Evolutionary conservation across 2,113 vertebrate species (phyloP).

Genomic region (Ammospiza caudacuta): DNA sequence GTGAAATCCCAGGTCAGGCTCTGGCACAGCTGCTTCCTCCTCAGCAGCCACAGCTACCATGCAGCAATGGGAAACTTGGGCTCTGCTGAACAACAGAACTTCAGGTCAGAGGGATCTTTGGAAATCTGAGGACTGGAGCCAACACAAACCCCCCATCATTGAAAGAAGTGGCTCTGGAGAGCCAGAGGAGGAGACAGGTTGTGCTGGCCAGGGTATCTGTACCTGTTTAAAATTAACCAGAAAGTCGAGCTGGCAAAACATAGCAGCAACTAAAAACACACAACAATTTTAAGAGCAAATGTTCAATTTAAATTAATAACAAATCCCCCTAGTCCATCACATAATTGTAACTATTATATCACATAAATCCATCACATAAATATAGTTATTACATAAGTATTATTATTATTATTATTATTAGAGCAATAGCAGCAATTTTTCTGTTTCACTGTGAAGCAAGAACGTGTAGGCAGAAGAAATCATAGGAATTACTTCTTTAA

Average conservation of each 20-base stretch:
- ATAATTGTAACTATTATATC: not conserved
- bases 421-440: not conserved
- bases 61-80: rapidly evolving
- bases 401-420: not conserved
- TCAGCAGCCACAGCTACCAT: rapidly evolving
- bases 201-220: not conserved
- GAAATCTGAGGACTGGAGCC: not conserved
- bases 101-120: not conserved
- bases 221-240: not conserved
- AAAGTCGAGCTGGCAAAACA: not conserved
- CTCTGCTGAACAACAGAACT: not conserved
- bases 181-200: not conserved
- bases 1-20: not conserved
- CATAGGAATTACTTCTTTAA: not conserved
- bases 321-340: not conserved
- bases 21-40: no score
- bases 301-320: not conserved
- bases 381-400: not conserved
- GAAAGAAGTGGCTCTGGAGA: not conserved
- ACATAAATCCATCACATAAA: not conserved
- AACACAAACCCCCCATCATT: not conserved
- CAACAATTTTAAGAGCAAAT: not conserved
- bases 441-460: not conserved
- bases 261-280: not conserved
- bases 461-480: not conserved